Conservation (phyloP, 2,113 vertebrate genomes). For the Raphicerus campestris region DNA sequence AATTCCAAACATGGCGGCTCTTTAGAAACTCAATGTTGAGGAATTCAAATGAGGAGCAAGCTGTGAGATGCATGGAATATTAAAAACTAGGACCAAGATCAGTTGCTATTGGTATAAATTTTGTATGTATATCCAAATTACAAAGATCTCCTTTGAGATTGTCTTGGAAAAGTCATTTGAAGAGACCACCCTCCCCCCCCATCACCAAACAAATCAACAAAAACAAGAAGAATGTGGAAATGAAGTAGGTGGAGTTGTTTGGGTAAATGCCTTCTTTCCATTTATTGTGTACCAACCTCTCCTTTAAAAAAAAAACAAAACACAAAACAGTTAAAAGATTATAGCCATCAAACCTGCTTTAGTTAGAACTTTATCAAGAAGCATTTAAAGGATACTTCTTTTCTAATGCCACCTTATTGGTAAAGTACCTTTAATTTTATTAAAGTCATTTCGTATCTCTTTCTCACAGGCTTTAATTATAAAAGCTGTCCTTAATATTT, state of each 20-base stretch:
- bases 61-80: neutral
- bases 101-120: neutral
- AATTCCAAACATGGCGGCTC: neutral
- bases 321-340: neutral
- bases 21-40: neutral
- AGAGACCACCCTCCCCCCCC: neutral
- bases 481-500: constrained; percentile 20
- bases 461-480: constrained; percentile 31
- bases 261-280: neutral
- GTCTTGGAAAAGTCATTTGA: neutral
- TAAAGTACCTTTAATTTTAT: neutral
- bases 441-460: constrained; percentile 18
- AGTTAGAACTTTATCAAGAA: neutral
- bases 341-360: neutral
- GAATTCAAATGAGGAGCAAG: neutral
- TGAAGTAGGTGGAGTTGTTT: neutral
- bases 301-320: neutral
- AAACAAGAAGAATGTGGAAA: neutral
- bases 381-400: neutral
- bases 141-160: neutral
- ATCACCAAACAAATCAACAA: neutral
- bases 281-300: neutral
- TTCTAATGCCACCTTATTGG: neutral
- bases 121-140: neutral
- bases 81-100: neutral